Evolutionary conservation across 2,113 vertebrate genomes (phyloP), one percentile per base, ranked within the genome.

Genomic region (Chascanopsetta lugubris): DNA sequence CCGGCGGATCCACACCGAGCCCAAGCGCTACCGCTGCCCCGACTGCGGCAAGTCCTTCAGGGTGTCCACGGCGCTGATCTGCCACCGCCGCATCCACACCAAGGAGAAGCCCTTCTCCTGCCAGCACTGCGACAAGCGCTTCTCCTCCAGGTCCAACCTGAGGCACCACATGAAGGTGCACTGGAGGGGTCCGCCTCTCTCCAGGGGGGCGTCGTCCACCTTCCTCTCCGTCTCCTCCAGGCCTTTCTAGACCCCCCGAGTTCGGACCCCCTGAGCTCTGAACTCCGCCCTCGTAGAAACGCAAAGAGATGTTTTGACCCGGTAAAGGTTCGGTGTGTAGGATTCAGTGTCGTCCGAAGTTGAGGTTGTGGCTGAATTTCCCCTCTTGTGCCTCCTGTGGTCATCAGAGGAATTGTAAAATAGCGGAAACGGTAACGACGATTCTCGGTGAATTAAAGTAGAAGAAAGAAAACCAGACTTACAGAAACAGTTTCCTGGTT

Each of bases 151-250:
- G 76, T 91, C 91, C 84, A 92, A 93, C 88, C 90, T 94, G 51
- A 79, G 93, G 6, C 90, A 94, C 80, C 95, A 96, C 21, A 90
- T 93, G 85, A 95, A 94, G 77, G 91, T 92, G 18, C 95, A 96
- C 85, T 94, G 93, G 8, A 93, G 90, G 3, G 3, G 61, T 9
- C 49, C 55, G 0, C 12, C 29, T 0, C 50, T 56, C 20, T 53
- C 71, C 54, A 42, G 77, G 22, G 43, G 59, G 20, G 6, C 27
- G 0, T 2, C 50, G 0, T 83, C 74, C 0, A 66, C 77, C 48
- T 86, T 84, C 69, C 74, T 83, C 30, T 6, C 40, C 1, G 46
- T 74, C 17, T 4, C 45, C 2, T 48, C 74, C 45, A 77, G 84
- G 45, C 18, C 12, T 79, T 70, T 50, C 26, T 11, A 42, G 38